Evolutionary conservation across 2,888 invertebrate genomes (phyloP).

Genomic region (Resseliella maxima): DNA sequence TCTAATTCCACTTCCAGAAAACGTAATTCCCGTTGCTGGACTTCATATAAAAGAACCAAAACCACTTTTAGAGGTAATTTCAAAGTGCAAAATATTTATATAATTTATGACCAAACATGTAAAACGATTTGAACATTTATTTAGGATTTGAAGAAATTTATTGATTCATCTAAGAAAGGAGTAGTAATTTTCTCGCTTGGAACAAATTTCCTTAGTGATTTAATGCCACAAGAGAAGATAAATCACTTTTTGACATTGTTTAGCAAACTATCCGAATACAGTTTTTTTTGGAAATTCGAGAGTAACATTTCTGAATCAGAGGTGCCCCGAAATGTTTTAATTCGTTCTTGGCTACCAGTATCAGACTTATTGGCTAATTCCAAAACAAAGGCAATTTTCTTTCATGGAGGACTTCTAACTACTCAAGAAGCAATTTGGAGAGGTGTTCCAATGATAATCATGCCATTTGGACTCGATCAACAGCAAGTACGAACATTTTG

Average conservation of each 20-base stretch:
- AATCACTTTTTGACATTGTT: conserved; percentile 62
- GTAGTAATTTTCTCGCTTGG: no score
- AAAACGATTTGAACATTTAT: no score
- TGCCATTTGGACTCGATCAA: conserved; percentile 64
- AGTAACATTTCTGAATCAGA: conserved; percentile 60
- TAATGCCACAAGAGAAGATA: conserved; percentile 59
- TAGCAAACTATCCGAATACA: conserved; percentile 62
- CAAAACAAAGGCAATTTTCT: conserved; percentile 62
- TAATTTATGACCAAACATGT: no score
- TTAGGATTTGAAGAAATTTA: no score
- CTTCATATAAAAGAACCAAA: conserved; percentile 63
- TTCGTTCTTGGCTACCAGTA: conserved; percentile 69
- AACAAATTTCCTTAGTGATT: conserved; percentile 62
- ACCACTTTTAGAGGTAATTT: conserved; percentile 61
- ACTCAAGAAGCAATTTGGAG: conserved; percentile 63
- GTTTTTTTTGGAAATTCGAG: conserved; percentile 66
- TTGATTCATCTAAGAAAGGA: no score
- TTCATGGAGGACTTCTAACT: conserved; percentile 64
- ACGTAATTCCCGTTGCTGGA: conserved; percentile 65
- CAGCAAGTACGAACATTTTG: no score
- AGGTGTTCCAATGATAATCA: conserved; percentile 64
- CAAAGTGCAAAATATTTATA: no score
- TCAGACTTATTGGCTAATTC: conserved; percentile 67
- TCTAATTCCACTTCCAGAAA: conserved; percentile 64
- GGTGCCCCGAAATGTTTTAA: conserved; percentile 67